phyloP scores from a whole-genome alignment of 2,888 invertebrate genomes.

The Sycophila texana region DNA sequence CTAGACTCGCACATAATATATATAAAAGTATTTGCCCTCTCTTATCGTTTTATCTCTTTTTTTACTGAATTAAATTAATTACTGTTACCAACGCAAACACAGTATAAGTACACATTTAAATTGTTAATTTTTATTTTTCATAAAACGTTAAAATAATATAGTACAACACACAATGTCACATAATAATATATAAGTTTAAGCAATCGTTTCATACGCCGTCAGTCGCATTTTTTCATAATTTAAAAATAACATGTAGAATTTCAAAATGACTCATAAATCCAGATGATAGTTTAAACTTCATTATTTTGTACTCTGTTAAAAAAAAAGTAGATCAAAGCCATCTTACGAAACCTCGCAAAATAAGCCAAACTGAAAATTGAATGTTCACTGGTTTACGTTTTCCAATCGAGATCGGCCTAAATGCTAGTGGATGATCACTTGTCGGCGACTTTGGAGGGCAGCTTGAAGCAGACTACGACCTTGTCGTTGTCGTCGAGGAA shows the following conservation, averaged over 20 bases:
- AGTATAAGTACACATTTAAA: no score
- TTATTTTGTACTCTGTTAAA: background rate
- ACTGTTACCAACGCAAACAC: background rate
- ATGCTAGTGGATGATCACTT: background rate
- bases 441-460: conserved; percentile 58
- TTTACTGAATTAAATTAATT: background rate
- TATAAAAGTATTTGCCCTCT: background rate
- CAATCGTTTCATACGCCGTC: no score
- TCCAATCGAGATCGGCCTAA: background rate
- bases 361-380: background rate
- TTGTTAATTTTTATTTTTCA: no score
- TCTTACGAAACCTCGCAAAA: background rate
- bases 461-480: conserved; percentile 64
- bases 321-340: background rate
- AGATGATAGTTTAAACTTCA: no score
- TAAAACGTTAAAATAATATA: no score
- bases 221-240: no score
- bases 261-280: no score
- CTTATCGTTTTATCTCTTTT: background rate
- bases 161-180: no score
- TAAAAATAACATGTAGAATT: no score
- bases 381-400: background rate
- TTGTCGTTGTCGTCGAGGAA: conserved; percentile 62
- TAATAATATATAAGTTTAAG: no score
- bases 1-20: background rate